These are phyloP conservation scores for Phymorhynchus buccinoides DNA, from an alignment of 1,140 invertebrate genomes.

Conservation along the genomic window DNA sequence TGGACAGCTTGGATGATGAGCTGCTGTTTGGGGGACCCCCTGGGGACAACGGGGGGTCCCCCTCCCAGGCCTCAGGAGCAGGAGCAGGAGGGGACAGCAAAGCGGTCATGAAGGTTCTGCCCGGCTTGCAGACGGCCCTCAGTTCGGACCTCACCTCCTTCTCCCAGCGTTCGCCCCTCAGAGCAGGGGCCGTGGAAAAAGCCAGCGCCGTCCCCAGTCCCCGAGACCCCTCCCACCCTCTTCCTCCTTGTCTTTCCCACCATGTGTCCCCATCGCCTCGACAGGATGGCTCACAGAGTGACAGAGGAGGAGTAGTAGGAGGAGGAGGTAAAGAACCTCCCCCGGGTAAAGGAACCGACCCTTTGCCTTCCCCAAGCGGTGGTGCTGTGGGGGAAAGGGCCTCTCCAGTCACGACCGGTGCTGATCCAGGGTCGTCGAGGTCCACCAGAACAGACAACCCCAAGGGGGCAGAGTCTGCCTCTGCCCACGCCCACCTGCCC, in stretches of 20 bases:
- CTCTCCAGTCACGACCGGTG: neutral
- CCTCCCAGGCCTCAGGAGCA: neutral
- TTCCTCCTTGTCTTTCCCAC: neutral
- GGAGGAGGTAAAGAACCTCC: neutral
- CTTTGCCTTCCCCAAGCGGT: neutral
- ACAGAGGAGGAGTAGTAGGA: neutral
- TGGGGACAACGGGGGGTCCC: neutral
- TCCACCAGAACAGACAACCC: neutral
- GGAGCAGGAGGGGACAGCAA: constrained; percentile 34
- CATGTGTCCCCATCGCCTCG: neutral
- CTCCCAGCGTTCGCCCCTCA: constrained; percentile 55
- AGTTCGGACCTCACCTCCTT: constrained; percentile 64
- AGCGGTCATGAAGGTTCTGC: constrained; percentile 48
- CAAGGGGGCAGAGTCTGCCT: neutral
- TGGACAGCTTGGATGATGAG: constrained; percentile 65
- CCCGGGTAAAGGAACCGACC: neutral
- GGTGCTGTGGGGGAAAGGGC: neutral
- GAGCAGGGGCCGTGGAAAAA: constrained; percentile 37
- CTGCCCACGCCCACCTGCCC: neutral
- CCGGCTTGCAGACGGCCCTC: constrained; percentile 59
- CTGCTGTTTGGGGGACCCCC: constrained; percentile 56
- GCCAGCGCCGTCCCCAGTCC: neutral
- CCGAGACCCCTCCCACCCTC: neutral
- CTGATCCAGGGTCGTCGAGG: neutral
- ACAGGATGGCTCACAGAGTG: neutral